phyloP scores from a whole-genome alignment of 2,797 vertebrate genomes.

The Acanthiza pusilla region DNA sequence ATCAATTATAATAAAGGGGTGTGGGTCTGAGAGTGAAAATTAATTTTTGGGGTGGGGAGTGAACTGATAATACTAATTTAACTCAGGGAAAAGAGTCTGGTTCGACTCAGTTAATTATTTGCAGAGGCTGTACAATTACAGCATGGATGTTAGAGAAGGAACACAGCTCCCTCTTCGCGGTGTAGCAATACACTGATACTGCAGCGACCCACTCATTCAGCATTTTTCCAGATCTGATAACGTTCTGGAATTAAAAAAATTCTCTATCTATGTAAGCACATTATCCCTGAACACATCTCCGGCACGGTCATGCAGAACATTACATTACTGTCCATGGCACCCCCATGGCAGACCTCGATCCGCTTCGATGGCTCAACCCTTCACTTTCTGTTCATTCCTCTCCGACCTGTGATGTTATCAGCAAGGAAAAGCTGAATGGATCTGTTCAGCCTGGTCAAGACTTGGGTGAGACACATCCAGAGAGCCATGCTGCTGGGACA shows the following conservation, averaged over 20 bases:
- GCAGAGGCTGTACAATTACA: background rate
- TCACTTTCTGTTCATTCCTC: background rate
- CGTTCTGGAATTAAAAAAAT: conserved; percentile 29
- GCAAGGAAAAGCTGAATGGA: background rate
- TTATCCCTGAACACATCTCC: conserved; percentile 10
- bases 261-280: background rate
- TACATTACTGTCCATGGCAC: background rate
- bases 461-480: background rate
- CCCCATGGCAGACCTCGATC: background rate
- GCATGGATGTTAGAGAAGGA: background rate
- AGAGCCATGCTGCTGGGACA: background rate
- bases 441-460: background rate
- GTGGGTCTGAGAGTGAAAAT: background rate
- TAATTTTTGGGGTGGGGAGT: background rate
- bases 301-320: background rate
- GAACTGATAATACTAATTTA: background rate
- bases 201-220: background rate
- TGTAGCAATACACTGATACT: background rate
- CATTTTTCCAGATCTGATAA: conserved; percentile 57
- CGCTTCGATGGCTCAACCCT: background rate
- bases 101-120: conserved; percentile 12
- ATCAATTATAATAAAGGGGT: background rate
- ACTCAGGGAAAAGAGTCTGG: background rate
- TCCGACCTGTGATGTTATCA: background rate
- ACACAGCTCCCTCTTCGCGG: background rate